These are phyloP conservation scores for Tipula lateralis DNA, from an alignment of 2,888 invertebrate species.

Conservation along the genomic window DNA sequence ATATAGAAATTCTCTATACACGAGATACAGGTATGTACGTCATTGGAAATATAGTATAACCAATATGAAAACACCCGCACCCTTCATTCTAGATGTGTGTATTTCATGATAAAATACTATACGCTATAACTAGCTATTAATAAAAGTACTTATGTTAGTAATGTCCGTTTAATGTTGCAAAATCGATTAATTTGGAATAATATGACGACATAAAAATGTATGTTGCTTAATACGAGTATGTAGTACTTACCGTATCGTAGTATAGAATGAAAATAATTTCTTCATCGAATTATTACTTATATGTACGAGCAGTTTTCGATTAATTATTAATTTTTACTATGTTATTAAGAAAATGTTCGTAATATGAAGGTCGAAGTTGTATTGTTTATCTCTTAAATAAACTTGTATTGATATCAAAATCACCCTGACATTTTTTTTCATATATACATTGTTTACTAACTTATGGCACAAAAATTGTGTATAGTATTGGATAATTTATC, in stretches of 20 bases:
- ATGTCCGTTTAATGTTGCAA: neutral
- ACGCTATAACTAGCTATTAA: neutral
- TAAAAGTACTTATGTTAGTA: neutral
- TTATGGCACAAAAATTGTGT: neutral
- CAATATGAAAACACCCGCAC: neutral
- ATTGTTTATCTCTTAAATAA: neutral
- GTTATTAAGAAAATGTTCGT: neutral
- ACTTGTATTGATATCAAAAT: neutral
- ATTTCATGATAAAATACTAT: neutral
- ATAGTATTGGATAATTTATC: neutral
- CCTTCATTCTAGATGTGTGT: neutral
- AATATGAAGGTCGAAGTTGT: neutral
- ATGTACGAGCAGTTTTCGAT: neutral
- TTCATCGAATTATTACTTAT: neutral
- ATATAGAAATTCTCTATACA: neutral
- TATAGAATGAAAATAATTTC: neutral
- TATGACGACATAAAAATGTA: neutral
- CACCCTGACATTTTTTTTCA: neutral
- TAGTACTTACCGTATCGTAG: neutral
- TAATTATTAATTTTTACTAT: conserved; percentile 2
- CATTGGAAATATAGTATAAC: neutral
- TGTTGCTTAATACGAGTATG: neutral
- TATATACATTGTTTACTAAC: neutral
- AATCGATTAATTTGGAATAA: conserved; percentile 4
- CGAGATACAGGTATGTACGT: neutral